These are phyloP conservation scores for Lagodon rhomboides DNA, from an alignment of 2,797 vertebrate species.

Conservation along the genomic window DNA sequence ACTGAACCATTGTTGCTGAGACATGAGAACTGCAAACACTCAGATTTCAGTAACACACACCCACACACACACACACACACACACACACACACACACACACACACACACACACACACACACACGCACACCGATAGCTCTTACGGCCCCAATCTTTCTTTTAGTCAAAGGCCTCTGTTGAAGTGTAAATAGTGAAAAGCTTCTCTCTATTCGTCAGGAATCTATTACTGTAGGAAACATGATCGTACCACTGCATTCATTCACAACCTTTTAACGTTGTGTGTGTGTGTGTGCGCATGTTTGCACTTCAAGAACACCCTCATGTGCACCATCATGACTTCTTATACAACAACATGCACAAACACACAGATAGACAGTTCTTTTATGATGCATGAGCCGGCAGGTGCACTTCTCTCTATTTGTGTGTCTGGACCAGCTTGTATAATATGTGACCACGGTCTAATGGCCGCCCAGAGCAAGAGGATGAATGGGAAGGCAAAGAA, in stretches of 20 bases:
- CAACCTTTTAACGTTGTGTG: conserved; percentile 19
- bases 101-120: conserved; percentile 8
- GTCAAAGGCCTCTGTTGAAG: conserved; percentile 23
- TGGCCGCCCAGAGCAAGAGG: conserved; percentile 36
- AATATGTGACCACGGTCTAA: conserved; percentile 15
- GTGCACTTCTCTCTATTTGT: conserved; percentile 17
- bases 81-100: too few species aligned
- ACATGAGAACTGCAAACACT: conserved; percentile 31
- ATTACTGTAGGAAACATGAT: neutral
- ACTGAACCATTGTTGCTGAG: conserved; percentile 28
- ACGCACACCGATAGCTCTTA: neutral
- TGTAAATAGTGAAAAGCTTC: conserved; percentile 31
- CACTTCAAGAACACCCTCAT: conserved; percentile 2
- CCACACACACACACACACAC: neutral
- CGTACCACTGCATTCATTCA: conserved; percentile 19
- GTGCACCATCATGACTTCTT: conserved; percentile 10
- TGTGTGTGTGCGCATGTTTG: conserved; percentile 1
- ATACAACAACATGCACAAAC: conserved; percentile 23
- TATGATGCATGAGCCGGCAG: conserved; percentile 24
- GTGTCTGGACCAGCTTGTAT: neutral
- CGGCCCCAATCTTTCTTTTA: neutral
- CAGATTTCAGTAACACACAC: conserved; percentile 24
- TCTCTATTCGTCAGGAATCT: conserved; percentile 20
- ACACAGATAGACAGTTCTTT: neutral
- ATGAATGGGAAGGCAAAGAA: conserved; percentile 15